Percentiles rank a stretch among this genome's conserved stretches.
These are phyloP conservation scores for Heliconius nattereri DNA, from an alignment of 1,140 invertebrate species.

Conservation along the genomic window DNA sequence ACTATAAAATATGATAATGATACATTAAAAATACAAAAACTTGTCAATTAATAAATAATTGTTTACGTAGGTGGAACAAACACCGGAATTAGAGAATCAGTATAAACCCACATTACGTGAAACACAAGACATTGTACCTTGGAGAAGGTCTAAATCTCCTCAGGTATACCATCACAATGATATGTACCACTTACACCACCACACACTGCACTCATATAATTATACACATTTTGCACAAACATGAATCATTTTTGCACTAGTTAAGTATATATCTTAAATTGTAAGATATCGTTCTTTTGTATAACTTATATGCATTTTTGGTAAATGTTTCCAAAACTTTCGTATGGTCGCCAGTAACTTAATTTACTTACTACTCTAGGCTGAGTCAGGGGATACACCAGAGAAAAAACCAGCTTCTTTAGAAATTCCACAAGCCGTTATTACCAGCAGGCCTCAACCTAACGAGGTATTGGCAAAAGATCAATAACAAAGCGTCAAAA, in stretches of 20 bases:
- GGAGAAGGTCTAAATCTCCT: conserved; percentile 67
- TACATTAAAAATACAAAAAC: conserved; percentile 26
- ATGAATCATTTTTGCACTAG: neutral
- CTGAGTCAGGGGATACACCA: conserved; percentile 62
- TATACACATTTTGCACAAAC: conserved; percentile 2
- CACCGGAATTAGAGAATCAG: conserved; percentile 69
- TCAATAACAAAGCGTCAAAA: conserved; percentile 46
- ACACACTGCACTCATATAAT: conserved; percentile 24
- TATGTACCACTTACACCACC: conserved; percentile 27
- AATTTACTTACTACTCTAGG: conserved; percentile 75
- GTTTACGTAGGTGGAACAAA: conserved; percentile 70
- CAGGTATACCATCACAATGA: conserved; percentile 56
- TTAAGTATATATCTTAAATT: neutral
- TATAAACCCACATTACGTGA: conserved; percentile 69
- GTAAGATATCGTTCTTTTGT: neutral
- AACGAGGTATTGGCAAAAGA: conserved; percentile 68
- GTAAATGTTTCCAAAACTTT: conserved; percentile 28
- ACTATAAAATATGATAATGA: conserved; percentile 38
- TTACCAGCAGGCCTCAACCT: conserved; percentile 60
- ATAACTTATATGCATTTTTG: neutral
- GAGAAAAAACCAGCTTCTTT: conserved; percentile 60
- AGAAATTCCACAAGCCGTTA: conserved; percentile 65
- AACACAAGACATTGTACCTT: conserved; percentile 57
- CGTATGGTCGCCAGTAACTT: conserved; percentile 68
- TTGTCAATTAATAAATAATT: conserved; percentile 37